Evolutionary conservation across 2,797 vertebrate species (phyloP), one percentile per base, ranked within the genome.

Genomic region (Ciconia nigra): DNA sequence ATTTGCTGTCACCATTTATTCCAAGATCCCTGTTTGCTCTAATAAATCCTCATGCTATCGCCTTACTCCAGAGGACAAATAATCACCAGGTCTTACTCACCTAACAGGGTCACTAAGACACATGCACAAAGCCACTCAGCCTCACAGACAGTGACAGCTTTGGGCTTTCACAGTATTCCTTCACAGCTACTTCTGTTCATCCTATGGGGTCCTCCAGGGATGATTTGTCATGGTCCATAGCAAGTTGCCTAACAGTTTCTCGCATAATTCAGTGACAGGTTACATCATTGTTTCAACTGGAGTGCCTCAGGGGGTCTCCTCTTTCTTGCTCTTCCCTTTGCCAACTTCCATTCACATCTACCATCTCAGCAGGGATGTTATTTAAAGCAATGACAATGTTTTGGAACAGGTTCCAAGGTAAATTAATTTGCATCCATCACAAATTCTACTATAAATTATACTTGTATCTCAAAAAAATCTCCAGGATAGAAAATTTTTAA

Each of bases 1-100:
- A 95, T 90, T 35, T 91, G 37, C 58, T 93, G 93, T 55, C 87
- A 91, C 35, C 29, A 58, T 83, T 69, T 83, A 93, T 87, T 91
- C 54, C 49, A 95, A 42, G 73, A 47, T 83, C 47, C 69, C 49
- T 15, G 22, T 87, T 92, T 92, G 81, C 79, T 47, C 51, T 70
- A 66, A 95, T 52, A 87, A 80, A 59, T 67, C 69, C 24, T 91
- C 61, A 76, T 71, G 31, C 9, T 91, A 57, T 80, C 73, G 37
- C 44, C 33, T 78, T 87, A 57, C 57, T 93, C 52, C 76, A 72
- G 44, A 94, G 65, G 28, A 93, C 80, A 66, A 87, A 54, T 28
- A 76, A 94, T 91, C 91, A 88, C 33, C 51, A 73, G 47, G 42
- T 77, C 85, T 76, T 71, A 16, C 16, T 70, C 58, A 31, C 69